Evolutionary conservation across 2,113 vertebrate genomes (phyloP).

Genomic region (Nicator chloris): DNA sequence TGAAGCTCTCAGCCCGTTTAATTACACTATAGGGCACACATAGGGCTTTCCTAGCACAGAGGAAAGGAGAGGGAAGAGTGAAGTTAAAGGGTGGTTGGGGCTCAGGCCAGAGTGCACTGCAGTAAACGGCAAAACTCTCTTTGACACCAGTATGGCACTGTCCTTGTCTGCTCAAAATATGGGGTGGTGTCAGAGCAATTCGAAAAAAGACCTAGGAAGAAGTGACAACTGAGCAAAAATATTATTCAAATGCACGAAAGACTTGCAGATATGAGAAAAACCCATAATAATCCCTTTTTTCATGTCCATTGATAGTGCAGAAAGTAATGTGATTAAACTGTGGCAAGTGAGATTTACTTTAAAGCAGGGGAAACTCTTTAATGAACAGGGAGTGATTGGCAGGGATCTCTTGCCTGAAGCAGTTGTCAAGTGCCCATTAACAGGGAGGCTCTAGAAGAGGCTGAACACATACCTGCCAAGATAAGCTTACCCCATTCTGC

Average conservation of each 20-base stretch:
- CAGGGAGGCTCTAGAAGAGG: not conserved
- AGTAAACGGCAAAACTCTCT: not conserved
- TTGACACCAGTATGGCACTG: not conserved
- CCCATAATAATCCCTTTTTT: not conserved
- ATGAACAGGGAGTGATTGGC: not conserved
- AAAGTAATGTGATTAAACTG: constrained; percentile 5
- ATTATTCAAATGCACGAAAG: not conserved
- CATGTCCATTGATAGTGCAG: not conserved
- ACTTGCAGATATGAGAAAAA: not conserved
- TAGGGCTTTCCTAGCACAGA: not conserved
- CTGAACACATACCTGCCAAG: not conserved
- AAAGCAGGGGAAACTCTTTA: not conserved
- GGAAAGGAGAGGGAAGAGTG: not conserved
- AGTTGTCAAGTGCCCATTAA: not conserved
- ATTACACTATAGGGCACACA: not conserved
- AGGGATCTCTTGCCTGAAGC: not conserved
- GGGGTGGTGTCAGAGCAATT: not conserved
- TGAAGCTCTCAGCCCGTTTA: not conserved
- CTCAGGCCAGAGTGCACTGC: not conserved
- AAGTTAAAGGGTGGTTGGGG: not conserved
- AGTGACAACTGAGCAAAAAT: not conserved
- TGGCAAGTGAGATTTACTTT: constrained; percentile 22
- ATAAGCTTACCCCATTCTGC: not conserved
- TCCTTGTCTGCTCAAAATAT: not conserved
- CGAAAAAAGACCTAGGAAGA: not conserved